Conservation (phyloP, 1,140 invertebrate genomes). For the Idris sp. region DNA sequence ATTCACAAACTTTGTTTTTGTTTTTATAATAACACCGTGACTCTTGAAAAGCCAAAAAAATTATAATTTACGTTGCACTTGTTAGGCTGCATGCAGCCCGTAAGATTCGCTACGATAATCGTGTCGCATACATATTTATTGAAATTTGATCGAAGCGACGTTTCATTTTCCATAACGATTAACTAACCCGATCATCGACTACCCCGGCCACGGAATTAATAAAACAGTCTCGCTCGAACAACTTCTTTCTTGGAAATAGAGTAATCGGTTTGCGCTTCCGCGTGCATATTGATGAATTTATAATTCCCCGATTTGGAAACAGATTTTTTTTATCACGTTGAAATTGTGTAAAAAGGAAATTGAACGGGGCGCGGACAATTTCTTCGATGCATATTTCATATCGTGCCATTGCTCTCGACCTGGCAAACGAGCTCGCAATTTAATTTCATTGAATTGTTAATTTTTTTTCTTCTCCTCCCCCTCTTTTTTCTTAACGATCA, state of each 20-base stretch:
- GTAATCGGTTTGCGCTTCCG: constrained; percentile 55
- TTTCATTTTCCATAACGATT: constrained; percentile 59
- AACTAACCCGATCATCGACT: constrained; percentile 50
- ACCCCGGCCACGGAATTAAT: constrained; percentile 56
- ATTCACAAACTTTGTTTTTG: too few species aligned
- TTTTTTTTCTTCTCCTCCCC: constrained; percentile 12
- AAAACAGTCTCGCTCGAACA: constrained; percentile 47
- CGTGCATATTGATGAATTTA: constrained; percentile 64
- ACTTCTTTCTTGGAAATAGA: constrained; percentile 58
- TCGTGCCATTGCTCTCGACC: neutral
- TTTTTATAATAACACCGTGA: too few species aligned
- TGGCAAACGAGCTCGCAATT: constrained; percentile 14
- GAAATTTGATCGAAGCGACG: constrained; percentile 15
- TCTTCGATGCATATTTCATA: constrained; percentile 48
- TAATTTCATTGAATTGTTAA: constrained; percentile 48
- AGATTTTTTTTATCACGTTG: constrained; percentile 41
- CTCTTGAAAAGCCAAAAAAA: constrained; percentile 13
- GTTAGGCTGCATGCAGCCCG: constrained; percentile 19
- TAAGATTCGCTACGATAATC: constrained; percentile 33
- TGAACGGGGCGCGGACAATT: constrained; percentile 4
- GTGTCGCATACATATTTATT: constrained; percentile 63
- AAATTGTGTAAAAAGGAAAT: constrained; percentile 33
- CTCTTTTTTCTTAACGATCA: too few species aligned
- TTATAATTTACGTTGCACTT: constrained; percentile 25
- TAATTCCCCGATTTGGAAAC: constrained; percentile 56